Base-by-base conservation (phyloP, 2,888 invertebrate genomes). In the Metopia argyrocephala region DNA sequence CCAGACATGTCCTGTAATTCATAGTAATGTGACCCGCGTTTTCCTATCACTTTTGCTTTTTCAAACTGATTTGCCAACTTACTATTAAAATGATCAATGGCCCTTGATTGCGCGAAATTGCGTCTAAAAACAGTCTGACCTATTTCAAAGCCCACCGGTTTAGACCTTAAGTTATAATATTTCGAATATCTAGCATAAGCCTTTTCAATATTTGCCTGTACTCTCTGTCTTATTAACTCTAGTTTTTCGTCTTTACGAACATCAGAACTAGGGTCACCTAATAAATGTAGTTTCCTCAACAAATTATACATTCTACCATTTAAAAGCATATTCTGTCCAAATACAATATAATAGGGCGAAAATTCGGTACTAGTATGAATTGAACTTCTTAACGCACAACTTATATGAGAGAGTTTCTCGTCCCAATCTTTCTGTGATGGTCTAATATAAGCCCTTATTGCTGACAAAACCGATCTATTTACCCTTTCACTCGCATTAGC, bases 91-190 rank as follows among this genome's bases (percentile, higher is more conserved):
- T 65, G 65, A 1, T 65, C 65, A 2, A 38, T n/a, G 7, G 66
- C 66, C 9, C 18, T 66, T 3, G 66, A 66, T n/a, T 66, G 66
- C 0, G 57, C 25, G 20, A 75, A 75, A n/a, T n/a, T n/a, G n/a
- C n/a, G n/a, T n/a, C n/a, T n/a, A n/a, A n/a, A n/a, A n/a, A n/a
- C n/a, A n/a, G 25, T 68, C 68, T 75, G 66, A 7, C 66, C 75
- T 2, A 50, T 18, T 5, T 54, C 21, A 27, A 48, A 75, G 23
- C 12, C 48, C 3, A 66, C 50, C 5, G 62, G 59, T 1, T 56
- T 21, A 3, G 57, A 57, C 2, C 57, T 15, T 3, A 74, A 23
- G 6, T 64, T 57, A 23, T 69, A 69, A 2, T 28, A 21, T 20
- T 64, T 76, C 4, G 31, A 45, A 57, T 62, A 62, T 5, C 5